Percentiles rank a stretch among this genome's conserved stretches.
Conservation (phyloP, 1,140 invertebrate species). For the Drosophila paulistorum region DNA sequence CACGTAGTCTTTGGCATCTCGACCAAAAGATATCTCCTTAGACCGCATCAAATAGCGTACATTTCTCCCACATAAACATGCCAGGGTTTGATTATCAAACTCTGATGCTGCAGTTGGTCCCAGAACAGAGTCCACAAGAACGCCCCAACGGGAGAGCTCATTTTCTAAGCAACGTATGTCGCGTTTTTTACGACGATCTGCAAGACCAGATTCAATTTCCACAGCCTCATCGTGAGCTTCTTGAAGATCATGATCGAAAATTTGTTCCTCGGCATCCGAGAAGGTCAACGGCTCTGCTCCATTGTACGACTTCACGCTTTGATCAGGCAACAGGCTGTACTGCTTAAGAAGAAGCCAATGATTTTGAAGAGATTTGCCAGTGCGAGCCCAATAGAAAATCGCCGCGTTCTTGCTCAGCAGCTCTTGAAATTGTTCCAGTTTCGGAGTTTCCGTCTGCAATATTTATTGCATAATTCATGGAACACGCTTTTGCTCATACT, state of each 20-base stretch:
- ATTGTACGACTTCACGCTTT: constrained; percentile 87
- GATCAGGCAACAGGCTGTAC: constrained; percentile 95
- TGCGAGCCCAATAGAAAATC: constrained; percentile 94
- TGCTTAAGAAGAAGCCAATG: constrained; percentile 98
- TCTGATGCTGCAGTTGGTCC: constrained; percentile 91
- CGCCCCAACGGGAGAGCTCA: constrained; percentile 95
- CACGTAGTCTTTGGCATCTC: constrained; percentile 93
- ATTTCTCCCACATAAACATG: constrained; percentile 94
- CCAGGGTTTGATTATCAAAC: constrained; percentile 96
- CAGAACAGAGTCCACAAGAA: constrained; percentile 95
- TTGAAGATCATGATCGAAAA: constrained; percentile 92
- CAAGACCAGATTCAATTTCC: constrained; percentile 87
- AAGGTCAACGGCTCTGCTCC: constrained; percentile 89
- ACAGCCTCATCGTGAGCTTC: constrained; percentile 91
- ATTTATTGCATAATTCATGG: neutral
- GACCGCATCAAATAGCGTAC: constrained; percentile 98
- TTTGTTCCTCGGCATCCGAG: constrained; percentile 95
- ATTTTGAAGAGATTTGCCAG: constrained; percentile 91
- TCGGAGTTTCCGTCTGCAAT: constrained; percentile 84
- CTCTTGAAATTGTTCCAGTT: constrained; percentile 92
- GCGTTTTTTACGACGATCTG: constrained; percentile 87
- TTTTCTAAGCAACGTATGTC: constrained; percentile 95
- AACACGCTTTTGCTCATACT: constrained; percentile 59
- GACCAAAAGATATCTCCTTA: constrained; percentile 96
- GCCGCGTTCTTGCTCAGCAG: constrained; percentile 93